Conservation (phyloP, 2,797 vertebrate genomes). For the Catamblyrhynchus diadema region DNA sequence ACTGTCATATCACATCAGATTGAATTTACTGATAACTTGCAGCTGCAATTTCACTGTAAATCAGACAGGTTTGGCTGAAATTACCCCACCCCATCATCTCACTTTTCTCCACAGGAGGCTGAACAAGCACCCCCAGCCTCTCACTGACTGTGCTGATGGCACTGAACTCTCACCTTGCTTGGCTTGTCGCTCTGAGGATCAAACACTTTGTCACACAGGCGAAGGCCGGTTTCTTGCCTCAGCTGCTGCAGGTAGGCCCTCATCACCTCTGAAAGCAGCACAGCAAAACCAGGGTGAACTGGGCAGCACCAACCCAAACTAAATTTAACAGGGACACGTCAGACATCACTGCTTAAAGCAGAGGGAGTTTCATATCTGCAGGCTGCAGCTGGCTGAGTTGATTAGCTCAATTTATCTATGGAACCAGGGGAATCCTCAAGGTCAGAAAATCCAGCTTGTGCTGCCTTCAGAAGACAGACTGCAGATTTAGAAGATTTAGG, state of each 20-base stretch:
- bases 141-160: not conserved
- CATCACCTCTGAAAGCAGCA: slow-evolving; percentile 86
- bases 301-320: not conserved
- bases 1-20: not conserved
- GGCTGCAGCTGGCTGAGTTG: not conserved
- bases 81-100: not conserved
- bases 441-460: not conserved
- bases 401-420: not conserved
- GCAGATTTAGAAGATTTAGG: not conserved
- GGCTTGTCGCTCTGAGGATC: slow-evolving; percentile 97
- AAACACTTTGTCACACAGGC: slow-evolving; percentile 97
- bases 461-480: not conserved
- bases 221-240: slow-evolving; percentile 93
- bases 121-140: not conserved
- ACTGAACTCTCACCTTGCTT: slow-evolving; percentile 86
- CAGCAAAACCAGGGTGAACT: not conserved
- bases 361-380: not conserved
- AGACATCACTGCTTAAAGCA: not conserved
- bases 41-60: not conserved
- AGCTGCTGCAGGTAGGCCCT: slow-evolving; percentile 94
- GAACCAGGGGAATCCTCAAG: not conserved
- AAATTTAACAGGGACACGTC: too few species aligned
- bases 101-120: not conserved
- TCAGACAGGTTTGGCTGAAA: not conserved
- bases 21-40: not conserved